Conservation (phyloP, 2,113 vertebrate species). For the Megaptera novaeangliae region DNA sequence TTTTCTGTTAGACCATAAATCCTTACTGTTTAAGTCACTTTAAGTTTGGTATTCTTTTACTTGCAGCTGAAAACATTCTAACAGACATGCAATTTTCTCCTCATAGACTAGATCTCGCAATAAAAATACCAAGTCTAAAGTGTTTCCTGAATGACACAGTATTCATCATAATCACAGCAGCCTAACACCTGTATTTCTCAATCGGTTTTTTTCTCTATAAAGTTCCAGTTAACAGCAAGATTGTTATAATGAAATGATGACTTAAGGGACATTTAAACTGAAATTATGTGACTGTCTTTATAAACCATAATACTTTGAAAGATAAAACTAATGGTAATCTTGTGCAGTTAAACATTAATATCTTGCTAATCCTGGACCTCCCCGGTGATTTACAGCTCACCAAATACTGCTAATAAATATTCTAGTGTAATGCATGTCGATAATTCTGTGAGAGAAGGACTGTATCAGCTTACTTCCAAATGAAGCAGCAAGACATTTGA, state of each 20-base stretch:
- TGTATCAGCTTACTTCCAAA: constrained; percentile 13
- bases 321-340: constrained; percentile 23
- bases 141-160: not conserved
- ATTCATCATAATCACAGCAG: not conserved
- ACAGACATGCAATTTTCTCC: not conserved
- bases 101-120: not conserved
- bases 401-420: constrained; percentile 53
- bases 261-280: constrained; percentile 39
- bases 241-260: constrained; percentile 31
- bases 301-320: constrained; percentile 27
- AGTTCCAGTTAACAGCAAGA: not conserved
- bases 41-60: not conserved
- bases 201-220: not conserved
- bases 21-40: not conserved
- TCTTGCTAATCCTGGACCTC: constrained; percentile 37
- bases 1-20: not conserved
- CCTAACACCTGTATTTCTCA: not conserved
- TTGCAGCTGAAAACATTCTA: not conserved
- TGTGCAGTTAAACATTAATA: constrained; percentile 36
- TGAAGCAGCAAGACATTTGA: not conserved
- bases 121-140: not conserved
- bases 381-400: constrained; percentile 53
- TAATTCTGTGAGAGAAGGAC: constrained; percentile 31
- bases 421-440: not conserved
- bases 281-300: constrained; percentile 31